phyloP scores from a whole-genome alignment of 2,888 invertebrate species.

The Drosophila helvetica region DNA sequence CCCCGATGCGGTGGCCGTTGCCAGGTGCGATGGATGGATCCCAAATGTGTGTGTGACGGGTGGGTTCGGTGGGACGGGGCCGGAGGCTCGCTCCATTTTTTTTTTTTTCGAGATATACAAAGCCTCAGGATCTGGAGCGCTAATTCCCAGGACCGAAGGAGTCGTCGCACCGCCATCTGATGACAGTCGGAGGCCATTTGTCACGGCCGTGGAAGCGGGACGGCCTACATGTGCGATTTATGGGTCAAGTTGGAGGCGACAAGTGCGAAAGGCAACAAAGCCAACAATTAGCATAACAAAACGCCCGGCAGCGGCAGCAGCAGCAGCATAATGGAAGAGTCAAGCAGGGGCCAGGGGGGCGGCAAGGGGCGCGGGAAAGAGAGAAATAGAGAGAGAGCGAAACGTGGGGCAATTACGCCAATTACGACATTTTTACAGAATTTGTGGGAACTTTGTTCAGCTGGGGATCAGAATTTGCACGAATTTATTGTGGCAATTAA shows the following conservation, averaged over 20 bases:
- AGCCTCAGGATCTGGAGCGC: constrained; percentile 29
- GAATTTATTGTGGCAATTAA: constrained; percentile 77
- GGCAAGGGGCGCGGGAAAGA: constrained; percentile 8
- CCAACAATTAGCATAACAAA: constrained; percentile 62
- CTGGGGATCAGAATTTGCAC: constrained; percentile 56
- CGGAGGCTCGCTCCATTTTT: no score
- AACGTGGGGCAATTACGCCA: constrained; percentile 69
- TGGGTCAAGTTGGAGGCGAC: constrained; percentile 63
- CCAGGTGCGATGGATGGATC: constrained; percentile 29
- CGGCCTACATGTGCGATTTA: constrained; percentile 36
- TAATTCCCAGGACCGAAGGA: constrained; percentile 39
- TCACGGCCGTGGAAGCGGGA: constrained; percentile 34
- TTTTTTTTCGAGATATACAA: background rate
- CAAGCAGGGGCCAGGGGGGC: constrained; percentile 20
- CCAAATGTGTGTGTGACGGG: constrained; percentile 15
- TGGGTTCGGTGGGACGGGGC: no score
- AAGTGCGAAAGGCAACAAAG: constrained; percentile 41
- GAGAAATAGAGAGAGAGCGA: constrained; percentile 27
- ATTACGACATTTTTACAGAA: constrained; percentile 61
- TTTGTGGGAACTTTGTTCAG: constrained; percentile 69
- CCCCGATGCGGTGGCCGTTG: constrained; percentile 34
- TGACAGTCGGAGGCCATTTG: constrained; percentile 46
- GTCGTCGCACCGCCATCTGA: constrained; percentile 20
- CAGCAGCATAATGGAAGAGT: constrained; percentile 45
- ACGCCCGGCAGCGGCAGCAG: constrained; percentile 12